A percentile compares a stretch with the other conserved stretches of the same genome.
Evolutionary conservation across 2,888 invertebrate genomes (phyloP).

Genomic region (Eupithecia abbreviata): DNA sequence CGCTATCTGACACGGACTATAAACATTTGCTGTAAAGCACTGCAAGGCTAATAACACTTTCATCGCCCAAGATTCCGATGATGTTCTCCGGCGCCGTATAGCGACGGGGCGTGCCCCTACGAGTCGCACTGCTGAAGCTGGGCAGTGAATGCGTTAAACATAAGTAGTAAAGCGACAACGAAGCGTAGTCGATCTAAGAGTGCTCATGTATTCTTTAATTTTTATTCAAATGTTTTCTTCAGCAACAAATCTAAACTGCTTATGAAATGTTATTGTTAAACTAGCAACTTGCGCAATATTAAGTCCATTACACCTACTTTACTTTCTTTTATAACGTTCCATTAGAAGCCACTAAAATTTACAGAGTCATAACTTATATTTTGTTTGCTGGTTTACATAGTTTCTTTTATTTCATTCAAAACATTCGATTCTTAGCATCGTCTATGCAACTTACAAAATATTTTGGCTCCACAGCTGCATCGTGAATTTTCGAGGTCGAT

Average conservation of each 20-base stretch:
- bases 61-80: not conserved
- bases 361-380: not conserved
- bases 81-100: too few species aligned
- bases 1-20: not conserved
- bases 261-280: not conserved
- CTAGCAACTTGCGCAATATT: not conserved
- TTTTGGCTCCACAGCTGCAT: conserved; percentile 26
- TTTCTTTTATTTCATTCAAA: not conserved
- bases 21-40: not conserved
- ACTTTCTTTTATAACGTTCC: not conserved
- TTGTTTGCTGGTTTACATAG: not conserved
- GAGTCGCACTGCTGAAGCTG: too few species aligned
- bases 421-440: not conserved
- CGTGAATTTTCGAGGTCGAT: conserved; percentile 61
- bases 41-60: not conserved
- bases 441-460: not conserved
- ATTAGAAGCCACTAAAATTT: not conserved
- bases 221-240: not conserved
- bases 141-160: too few species aligned
- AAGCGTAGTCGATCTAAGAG: not conserved
- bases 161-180: not conserved
- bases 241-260: not conserved
- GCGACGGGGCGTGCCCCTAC: too few species aligned
- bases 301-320: not conserved
- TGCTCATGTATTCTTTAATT: not conserved